Evolutionary conservation across 1,140 invertebrate species (phyloP), one percentile per base, ranked within the genome.

Genomic region (Pantala flavescens): DNA sequence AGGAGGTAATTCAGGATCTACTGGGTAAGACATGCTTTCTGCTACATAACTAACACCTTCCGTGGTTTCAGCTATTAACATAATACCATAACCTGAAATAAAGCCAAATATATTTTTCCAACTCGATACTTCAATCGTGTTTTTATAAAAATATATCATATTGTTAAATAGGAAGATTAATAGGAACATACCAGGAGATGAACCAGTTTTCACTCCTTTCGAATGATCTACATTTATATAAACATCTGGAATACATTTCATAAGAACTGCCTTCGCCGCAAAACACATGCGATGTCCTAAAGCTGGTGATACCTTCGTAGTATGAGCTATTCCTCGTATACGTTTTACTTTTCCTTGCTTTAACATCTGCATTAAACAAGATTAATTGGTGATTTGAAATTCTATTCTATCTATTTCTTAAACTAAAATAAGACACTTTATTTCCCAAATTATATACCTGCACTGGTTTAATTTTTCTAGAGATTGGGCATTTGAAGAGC

Each of bases 211-310:
- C 74, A 88, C 87, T 24, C 96, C 95, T 81, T 91, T 91, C 79
- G 90, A 88, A 82, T 96, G 94, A 85, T 99, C 97, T 21, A 94
- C 93, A 79, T 93, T 91, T 77, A 99, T 95, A 80, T 97, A 99
- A 74, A 99, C 90, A 85, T 99, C 97, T 12, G 96, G 93, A 42
- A 99, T 80, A 82, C 94, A 98, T 71, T 97, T 92, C 0, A 97
- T 85, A 79, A 99, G 88, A 10, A 94, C 87, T 73, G 93, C 91
- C 85, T 99, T 98, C 7, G 97, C 91, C 19, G 93, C 85, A 79
- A 98, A 96, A 19, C 99, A 91, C 77, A 98, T 91, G 80, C 97
- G 86, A 84, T 96, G 98, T 5, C 92, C 90, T 79, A 97, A 90
- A 0, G 91, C 90, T 43, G 97, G 96, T 19, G 97, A 97, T 0